Evolutionary conservation across 2,797 vertebrate species (phyloP).

Genomic region (Vultur gryphus): DNA sequence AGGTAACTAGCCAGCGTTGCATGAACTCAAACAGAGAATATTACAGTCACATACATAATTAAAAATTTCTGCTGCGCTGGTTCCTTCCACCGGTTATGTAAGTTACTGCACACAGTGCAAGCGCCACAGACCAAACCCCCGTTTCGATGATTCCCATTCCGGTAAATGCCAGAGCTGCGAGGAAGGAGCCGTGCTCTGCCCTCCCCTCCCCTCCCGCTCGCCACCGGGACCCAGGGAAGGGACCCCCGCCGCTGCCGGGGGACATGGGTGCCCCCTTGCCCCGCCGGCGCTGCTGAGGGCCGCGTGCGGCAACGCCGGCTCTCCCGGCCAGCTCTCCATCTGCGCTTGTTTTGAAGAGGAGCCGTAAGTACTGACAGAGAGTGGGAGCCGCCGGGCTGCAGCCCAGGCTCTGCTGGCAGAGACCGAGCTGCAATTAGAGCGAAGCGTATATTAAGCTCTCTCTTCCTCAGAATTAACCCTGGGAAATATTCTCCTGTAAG

Average conservation of each 20-base stretch:
- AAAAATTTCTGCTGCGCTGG: slow-evolving; percentile 5
- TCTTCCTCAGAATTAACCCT: not conserved
- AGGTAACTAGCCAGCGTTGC: slow-evolving; percentile 2
- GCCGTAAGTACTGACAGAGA: not conserved
- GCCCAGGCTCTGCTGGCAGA: not conserved
- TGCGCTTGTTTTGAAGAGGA: not conserved
- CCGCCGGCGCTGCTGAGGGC: not conserved
- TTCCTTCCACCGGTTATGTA: not conserved
- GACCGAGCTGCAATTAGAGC: not conserved
- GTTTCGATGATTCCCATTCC: fast-evolving
- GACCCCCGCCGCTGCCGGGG: not conserved
- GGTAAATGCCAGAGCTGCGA: not conserved
- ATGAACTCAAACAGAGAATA: not conserved
- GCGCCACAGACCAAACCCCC: not conserved
- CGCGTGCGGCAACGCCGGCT: fast-evolving
- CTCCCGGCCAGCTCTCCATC: not conserved
- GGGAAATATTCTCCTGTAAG: not conserved
- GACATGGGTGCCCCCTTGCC: fast-evolving
- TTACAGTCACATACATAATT: slow-evolving; percentile 22
- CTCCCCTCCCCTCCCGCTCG: not conserved
- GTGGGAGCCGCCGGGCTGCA: not conserved
- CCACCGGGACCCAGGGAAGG: fast-evolving
- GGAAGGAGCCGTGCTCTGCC: not conserved
- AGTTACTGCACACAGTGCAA: not conserved
- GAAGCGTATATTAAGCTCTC: not conserved